Evolutionary conservation across 1,140 invertebrate species (phyloP).

Genomic region (Drosophila asahinai): DNA sequence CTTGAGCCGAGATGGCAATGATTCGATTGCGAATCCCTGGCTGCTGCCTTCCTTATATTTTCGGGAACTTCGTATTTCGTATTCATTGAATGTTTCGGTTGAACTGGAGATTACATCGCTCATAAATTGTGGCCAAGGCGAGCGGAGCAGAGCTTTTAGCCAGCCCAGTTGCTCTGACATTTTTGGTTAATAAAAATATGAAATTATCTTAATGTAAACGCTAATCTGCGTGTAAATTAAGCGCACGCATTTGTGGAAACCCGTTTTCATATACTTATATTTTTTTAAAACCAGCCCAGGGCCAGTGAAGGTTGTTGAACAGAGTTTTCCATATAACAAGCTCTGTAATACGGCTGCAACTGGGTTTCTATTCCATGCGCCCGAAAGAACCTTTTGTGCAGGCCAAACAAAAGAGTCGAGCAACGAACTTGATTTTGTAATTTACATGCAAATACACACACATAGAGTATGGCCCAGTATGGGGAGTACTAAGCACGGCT

Average conservation of each 20-base stretch:
- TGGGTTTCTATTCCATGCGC: conserved; percentile 67
- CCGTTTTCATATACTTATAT: conserved; percentile 38
- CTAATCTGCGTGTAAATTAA: conserved; percentile 79
- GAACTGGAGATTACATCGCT: conserved; percentile 51
- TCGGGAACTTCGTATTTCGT: conserved; percentile 30
- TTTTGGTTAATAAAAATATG: conserved; percentile 72
- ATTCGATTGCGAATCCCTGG: conserved; percentile 9
- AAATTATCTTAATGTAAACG: conserved; percentile 77
- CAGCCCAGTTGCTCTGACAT: conserved; percentile 33
- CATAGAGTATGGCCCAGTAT: conserved; percentile 33
- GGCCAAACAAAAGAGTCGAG: conserved; percentile 72
- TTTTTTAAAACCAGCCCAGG: conserved; percentile 14
- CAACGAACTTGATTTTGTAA: conserved; percentile 83
- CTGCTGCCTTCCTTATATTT: conserved; percentile 19
- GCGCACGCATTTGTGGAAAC: conserved; percentile 70
- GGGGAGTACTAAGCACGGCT: conserved; percentile 14
- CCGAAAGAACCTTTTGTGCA: conserved; percentile 77
- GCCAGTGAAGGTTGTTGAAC: conserved; percentile 58
- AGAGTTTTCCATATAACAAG: conserved; percentile 25
- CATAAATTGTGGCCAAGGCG: conserved; percentile 52
- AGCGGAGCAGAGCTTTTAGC: conserved; percentile 1
- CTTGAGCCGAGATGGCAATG: conserved; percentile 23
- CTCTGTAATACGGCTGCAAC: conserved; percentile 31
- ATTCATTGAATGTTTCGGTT: conserved; percentile 38
- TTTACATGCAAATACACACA: conserved; percentile 65